A percentile compares a stretch with the other conserved stretches of the same genome.
These are phyloP conservation scores for Andrena bucephala DNA, from an alignment of 2,888 invertebrate genomes.

Conservation along the genomic window DNA sequence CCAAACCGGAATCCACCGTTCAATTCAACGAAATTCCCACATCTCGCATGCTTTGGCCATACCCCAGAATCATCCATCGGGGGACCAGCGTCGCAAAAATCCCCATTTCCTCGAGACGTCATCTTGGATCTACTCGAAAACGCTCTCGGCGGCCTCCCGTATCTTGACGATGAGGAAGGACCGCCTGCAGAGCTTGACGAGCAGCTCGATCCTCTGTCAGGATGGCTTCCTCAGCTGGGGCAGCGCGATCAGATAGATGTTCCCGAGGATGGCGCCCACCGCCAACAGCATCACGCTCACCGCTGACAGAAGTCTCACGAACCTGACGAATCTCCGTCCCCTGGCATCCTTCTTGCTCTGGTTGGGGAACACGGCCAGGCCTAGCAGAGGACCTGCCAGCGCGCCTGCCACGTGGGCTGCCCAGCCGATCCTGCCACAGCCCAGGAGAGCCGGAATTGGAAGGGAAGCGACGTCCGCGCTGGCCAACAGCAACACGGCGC, in stretches of 20 bases:
- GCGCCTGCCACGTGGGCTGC: conserved; percentile 91
- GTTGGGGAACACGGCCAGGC: conserved; percentile 86
- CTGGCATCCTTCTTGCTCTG: conserved; percentile 83
- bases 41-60: too few species aligned
- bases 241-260: conserved; percentile 82
- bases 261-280: conserved; percentile 82
- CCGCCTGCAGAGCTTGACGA: conserved; percentile 81
- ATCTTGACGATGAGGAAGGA: conserved; percentile 83
- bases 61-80: background rate
- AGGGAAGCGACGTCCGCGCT: conserved; percentile 88
- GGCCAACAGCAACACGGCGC: conserved; percentile 88
- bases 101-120: background rate
- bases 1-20: too few species aligned
- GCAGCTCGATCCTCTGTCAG: conserved; percentile 83
- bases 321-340: conserved; percentile 82
- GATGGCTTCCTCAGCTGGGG: conserved; percentile 81
- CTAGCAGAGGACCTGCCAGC: conserved; percentile 88
- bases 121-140: conserved; percentile 78
- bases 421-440: conserved; percentile 87
- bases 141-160: conserved; percentile 79
- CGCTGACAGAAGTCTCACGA: conserved; percentile 81
- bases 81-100: background rate
- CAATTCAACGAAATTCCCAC: background rate
- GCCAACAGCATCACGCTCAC: conserved; percentile 81
- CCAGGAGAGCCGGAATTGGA: conserved; percentile 81